Percentiles rank a stretch among this genome's conserved stretches.
phyloP scores from a whole-genome alignment of 2,888 invertebrate species.

The Hyles lineata region DNA sequence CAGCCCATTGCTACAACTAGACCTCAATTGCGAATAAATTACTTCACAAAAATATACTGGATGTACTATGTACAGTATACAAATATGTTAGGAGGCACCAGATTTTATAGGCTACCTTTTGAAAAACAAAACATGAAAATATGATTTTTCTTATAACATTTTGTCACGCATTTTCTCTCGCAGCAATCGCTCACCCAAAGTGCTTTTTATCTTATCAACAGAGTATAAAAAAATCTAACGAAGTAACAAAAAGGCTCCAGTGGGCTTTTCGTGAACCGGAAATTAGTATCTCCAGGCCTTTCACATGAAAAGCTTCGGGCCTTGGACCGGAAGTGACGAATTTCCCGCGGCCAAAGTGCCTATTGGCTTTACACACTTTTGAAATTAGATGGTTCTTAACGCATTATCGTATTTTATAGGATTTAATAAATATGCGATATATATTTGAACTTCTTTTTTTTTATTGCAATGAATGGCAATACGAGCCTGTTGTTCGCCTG shows the following conservation, averaged over 20 bases:
- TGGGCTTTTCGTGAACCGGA: constrained; percentile 58
- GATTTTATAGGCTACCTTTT: not conserved
- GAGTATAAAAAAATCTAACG: constrained; percentile 39
- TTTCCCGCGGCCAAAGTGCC: constrained; percentile 61
- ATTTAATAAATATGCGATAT: not conserved
- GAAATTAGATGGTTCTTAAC: constrained; percentile 50
- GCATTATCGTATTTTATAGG: not conserved
- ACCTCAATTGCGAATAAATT: too few species aligned
- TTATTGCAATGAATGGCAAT: too few species aligned
- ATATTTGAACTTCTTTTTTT: too few species aligned
- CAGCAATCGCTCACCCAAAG: constrained; percentile 14
- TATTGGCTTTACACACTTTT: constrained; percentile 46
- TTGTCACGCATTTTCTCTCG: constrained; percentile 12
- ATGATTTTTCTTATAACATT: constrained; percentile 5
- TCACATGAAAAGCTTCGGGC: constrained; percentile 52
- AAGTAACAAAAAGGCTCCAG: constrained; percentile 50
- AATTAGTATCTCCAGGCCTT: constrained; percentile 67
- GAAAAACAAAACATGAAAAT: not conserved
- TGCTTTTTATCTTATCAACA: constrained; percentile 25
- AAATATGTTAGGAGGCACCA: not conserved
- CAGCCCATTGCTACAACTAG: too few species aligned
- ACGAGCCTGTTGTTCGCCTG: too few species aligned
- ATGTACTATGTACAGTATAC: not conserved
- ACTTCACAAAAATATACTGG: too few species aligned
- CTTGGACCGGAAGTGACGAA: constrained; percentile 60